Evolutionary conservation across 2,113 vertebrate species (phyloP), one percentile per base, ranked within the genome.

Genomic region (Thinocorus orbignyianus): DNA sequence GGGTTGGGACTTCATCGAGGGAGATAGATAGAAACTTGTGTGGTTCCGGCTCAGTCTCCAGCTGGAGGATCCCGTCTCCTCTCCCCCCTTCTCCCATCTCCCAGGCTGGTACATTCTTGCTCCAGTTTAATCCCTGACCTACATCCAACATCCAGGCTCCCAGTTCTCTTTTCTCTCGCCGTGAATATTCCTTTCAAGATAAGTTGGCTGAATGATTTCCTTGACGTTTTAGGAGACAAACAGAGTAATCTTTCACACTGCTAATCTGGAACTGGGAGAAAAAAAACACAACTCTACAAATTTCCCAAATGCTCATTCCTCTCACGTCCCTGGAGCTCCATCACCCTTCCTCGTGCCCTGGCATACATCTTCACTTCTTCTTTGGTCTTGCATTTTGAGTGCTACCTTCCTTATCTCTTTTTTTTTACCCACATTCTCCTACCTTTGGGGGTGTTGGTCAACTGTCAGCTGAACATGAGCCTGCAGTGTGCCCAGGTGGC

Each of bases 191-290:
- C 79, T 81, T 54, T 39, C 61, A 12, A 22, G 69, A 72, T 51
- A 79, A 93, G 64, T 54, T 68, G 81, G 55, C 57, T 41, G 54
- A 83, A 88, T 33, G 49, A 71, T 83, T 86, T 94, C 79, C 72
- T 83, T 35, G 39, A 46, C 62, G 13, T 70, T 48, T 86, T 80
- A 28, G 33, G 41, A 93, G 91, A 66, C 49, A 85, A 68, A 94
- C 66, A 55, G 85, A 77, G 35, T 92, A 48, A 91, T 95, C 81
- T 92, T 90, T 95, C 80, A 76, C 78, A 68, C 62, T 91, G 85
- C 65, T 97, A 84, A 82, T 91, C 80, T 86, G 85, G 80, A 97
- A 95, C 58, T 44, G 26, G 74, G n/a, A 88, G 65, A 84, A 72
- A 78, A 48, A 48, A 48, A 22, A 9, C 19, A 46, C 8, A 46